These are phyloP conservation scores for Nephotettix cincticeps DNA, from an alignment of 1,140 invertebrate species.

Conservation along the genomic window DNA sequence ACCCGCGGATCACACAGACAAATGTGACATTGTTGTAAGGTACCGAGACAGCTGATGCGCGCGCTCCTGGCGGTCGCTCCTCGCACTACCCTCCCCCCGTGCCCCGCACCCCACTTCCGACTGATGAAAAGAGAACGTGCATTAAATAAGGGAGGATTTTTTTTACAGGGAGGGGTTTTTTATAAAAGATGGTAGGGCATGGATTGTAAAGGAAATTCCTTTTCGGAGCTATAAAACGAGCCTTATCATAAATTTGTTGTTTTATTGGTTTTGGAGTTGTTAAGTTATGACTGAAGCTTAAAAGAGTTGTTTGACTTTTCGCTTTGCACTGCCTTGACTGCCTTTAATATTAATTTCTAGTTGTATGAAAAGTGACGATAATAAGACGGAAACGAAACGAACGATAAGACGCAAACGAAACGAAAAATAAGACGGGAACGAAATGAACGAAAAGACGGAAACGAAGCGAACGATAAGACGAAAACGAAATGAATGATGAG, in stretches of 20 bases:
- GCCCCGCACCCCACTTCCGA: conserved; percentile 23
- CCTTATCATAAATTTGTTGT: not conserved
- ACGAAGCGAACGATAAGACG: no score
- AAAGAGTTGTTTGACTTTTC: not conserved
- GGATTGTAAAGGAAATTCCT: conserved; percentile 2
- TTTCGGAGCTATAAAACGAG: not conserved
- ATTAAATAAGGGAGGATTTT: conserved; percentile 31
- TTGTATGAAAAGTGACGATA: no score
- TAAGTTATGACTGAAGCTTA: not conserved
- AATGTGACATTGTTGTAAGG: conserved; percentile 20
- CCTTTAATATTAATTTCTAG: no score
- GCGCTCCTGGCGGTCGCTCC: not conserved
- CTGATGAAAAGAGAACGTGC: conserved; percentile 33
- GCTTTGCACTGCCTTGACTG: no score
- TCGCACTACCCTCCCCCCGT: not conserved
- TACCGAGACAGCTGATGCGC: not conserved
- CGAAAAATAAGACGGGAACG: no score
- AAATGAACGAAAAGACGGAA: no score
- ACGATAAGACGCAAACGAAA: no score
- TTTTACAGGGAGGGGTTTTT: not conserved
- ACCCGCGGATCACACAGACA: conserved; percentile 12
- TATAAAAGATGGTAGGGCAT: conserved; percentile 18
- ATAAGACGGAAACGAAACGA: no score
- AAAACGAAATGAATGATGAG: no score
- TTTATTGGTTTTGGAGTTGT: not conserved